Conservation (phyloP, 2,888 invertebrate genomes). For the Brachypterus glaber region DNA sequence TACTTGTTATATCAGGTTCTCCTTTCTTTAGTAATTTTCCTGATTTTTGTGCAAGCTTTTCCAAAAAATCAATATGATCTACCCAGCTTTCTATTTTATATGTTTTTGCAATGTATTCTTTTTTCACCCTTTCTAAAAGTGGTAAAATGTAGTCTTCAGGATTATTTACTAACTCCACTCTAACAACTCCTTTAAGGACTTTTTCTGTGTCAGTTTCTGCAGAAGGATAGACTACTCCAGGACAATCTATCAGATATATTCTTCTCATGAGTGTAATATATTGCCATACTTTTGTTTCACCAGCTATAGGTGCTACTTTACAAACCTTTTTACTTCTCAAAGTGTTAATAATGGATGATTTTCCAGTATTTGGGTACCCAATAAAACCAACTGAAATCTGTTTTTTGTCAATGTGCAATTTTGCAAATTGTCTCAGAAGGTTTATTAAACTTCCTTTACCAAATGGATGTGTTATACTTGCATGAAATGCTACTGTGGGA, state of each 20-base stretch:
- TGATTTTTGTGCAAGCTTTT: constrained; percentile 73
- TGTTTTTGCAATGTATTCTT: constrained; percentile 82
- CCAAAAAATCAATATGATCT: constrained; percentile 78
- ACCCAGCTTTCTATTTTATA: constrained; percentile 81
- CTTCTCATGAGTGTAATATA: constrained; percentile 96
- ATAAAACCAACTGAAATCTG: constrained; percentile 99
- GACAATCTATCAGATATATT: constrained; percentile 97
- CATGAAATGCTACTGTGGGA: constrained; percentile 97
- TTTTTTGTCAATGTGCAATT: constrained; percentile 91
- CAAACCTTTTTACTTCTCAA: constrained; percentile 94
- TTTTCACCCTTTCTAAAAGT: constrained; percentile 77
- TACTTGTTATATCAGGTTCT: constrained; percentile 86
- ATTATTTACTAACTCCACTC: constrained; percentile 86
- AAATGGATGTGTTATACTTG: constrained; percentile 96
- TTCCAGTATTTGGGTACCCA: constrained; percentile 98
- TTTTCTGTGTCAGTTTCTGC: constrained; percentile 92
- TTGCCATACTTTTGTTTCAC: constrained; percentile 98
- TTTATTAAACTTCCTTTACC: constrained; percentile 97
- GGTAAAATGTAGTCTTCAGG: constrained; percentile 91
- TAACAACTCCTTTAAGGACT: constrained; percentile 94
- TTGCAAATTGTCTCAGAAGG: constrained; percentile 83
- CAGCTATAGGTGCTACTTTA: constrained; percentile 97
- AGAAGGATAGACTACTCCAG: constrained; percentile 95
- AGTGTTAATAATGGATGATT: constrained; percentile 97
- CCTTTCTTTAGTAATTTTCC: constrained; percentile 93